These are phyloP conservation scores for Platypus cylindrus DNA, from an alignment of 2,888 invertebrate species.

Conservation along the genomic window DNA sequence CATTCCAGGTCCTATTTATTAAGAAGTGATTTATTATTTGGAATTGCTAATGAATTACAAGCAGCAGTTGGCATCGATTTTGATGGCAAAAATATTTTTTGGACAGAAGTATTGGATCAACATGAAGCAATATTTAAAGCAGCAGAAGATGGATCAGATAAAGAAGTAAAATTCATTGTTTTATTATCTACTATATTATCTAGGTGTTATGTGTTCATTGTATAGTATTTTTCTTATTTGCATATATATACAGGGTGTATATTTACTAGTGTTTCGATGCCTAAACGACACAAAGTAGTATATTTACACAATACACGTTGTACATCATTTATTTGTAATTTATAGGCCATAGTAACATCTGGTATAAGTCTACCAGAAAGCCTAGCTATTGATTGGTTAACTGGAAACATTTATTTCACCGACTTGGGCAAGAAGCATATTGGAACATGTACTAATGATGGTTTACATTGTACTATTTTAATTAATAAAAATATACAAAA, in stretches of 20 bases:
- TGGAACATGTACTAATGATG: conserved; percentile 60
- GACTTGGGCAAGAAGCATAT: conserved; percentile 59
- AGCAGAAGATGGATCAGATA: conserved; percentile 45
- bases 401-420: conserved; percentile 70
- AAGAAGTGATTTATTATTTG: conserved; percentile 38
- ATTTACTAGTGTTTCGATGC: too few relatives aligned
- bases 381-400: conserved; percentile 64
- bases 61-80: conserved; percentile 53
- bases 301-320: too few relatives aligned
- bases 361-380: conserved; percentile 64
- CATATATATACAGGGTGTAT: too few relatives aligned
- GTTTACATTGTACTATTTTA: conserved; percentile 50
- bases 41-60: conserved; percentile 39
- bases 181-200: too few relatives aligned
- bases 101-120: conserved; percentile 60
- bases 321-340: conserved; percentile 6
- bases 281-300: too few relatives aligned
- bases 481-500: conserved; percentile 47
- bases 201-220: too few relatives aligned
- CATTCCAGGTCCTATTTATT: conserved; percentile 50
- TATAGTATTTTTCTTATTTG: too few relatives aligned
- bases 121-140: conserved; percentile 60
- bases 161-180: too few relatives aligned
- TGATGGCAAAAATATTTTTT: conserved; percentile 60
- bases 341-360: conserved; percentile 44